A percentile compares a stretch with the other conserved stretches of the same genome.
phyloP scores from a whole-genome alignment of 2,113 vertebrate species.

The Caracal caracal region DNA sequence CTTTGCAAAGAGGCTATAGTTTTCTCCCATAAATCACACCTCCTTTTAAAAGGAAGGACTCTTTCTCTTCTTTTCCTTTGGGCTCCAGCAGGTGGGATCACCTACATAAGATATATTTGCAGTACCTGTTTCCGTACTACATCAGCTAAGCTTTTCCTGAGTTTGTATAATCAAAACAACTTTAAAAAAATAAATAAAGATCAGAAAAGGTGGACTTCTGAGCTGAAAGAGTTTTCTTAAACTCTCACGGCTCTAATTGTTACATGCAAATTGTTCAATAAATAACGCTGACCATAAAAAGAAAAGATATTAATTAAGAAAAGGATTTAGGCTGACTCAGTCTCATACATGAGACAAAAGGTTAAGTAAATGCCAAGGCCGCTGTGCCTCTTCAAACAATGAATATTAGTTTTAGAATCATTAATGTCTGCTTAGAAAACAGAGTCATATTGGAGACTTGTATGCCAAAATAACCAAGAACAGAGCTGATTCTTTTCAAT shows the following conservation, averaged over 20 bases:
- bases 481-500: slow-evolving; percentile 93
- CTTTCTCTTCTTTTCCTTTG: slow-evolving; percentile 19
- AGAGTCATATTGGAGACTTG: slow-evolving; percentile 93
- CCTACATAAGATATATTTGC: neutral
- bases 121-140: neutral
- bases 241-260: slow-evolving; percentile 84
- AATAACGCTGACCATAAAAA: slow-evolving; percentile 87
- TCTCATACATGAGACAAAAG: slow-evolving; percentile 98
- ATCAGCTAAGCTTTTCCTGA: slow-evolving; percentile 30
- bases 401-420: slow-evolving; percentile 99
- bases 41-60: slow-evolving; percentile 9
- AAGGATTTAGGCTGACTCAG: slow-evolving; percentile 97
- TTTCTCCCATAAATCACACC: slow-evolving; percentile 28
- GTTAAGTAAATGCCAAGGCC: slow-evolving; percentile 99
- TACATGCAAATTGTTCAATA: slow-evolving; percentile 90
- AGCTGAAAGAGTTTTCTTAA: slow-evolving; percentile 73
- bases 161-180: slow-evolving; percentile 67
- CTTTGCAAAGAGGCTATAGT: neutral
- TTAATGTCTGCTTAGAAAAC: slow-evolving; percentile 98
- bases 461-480: slow-evolving; percentile 91
- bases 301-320: slow-evolving; percentile 99
- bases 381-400: slow-evolving; percentile 99
- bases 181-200: slow-evolving; percentile 67
- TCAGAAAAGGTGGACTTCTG: slow-evolving; percentile 62
- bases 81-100: slow-evolving; percentile 34